Conservation (phyloP, 2,888 invertebrate genomes). For the Andrena chrysosceles region DNA sequence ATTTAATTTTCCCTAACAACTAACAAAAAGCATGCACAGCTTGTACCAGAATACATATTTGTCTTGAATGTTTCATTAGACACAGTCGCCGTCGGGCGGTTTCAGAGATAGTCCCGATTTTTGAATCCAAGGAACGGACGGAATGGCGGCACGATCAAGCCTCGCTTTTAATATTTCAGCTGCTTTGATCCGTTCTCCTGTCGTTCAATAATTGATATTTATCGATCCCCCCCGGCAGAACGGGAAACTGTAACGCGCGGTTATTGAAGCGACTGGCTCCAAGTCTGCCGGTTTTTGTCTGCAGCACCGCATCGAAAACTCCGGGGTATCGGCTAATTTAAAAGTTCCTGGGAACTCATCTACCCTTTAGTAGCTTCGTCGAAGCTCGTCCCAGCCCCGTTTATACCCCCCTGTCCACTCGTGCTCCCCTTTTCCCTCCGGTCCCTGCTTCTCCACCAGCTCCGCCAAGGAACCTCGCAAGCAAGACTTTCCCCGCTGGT, state of each 20-base stretch:
- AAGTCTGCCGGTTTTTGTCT: conserved; percentile 57
- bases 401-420: conserved; percentile 42
- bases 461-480: not conserved
- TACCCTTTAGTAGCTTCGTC: conserved; percentile 69
- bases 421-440: not conserved
- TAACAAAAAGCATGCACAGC: too few species aligned
- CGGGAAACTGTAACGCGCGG: conserved; percentile 52
- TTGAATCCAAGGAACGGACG: not conserved
- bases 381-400: conserved; percentile 40
- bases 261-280: conserved; percentile 58
- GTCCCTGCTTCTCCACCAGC: not conserved
- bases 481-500: not conserved
- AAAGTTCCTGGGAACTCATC: conserved; percentile 77
- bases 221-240: conserved; percentile 36
- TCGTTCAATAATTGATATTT: conserved; percentile 59
- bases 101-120: not conserved
- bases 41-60: too few species aligned
- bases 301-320: conserved; percentile 61
- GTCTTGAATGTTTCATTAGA: not conserved
- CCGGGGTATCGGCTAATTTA: conserved; percentile 75
- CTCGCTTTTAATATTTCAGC: conserved; percentile 60
- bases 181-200: conserved; percentile 53
- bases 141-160: conserved; percentile 21
- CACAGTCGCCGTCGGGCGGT: not conserved
- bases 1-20: too few species aligned